Evolutionary conservation across 2,888 invertebrate species (phyloP).

Genomic region (Argynnis bischoffii): DNA sequence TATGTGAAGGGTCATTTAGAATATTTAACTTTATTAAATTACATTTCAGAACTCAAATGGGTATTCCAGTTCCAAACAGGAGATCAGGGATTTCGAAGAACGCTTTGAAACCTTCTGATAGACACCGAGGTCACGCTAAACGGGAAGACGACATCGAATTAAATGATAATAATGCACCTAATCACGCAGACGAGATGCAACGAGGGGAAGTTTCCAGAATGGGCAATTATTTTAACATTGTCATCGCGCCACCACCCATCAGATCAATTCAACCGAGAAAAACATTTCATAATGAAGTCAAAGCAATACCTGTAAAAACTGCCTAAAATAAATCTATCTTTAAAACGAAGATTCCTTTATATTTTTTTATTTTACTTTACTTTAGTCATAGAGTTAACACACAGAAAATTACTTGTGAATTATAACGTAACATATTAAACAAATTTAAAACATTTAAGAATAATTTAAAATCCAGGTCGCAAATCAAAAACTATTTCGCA

Average conservation of each 20-base stretch:
- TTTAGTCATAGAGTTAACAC: no score
- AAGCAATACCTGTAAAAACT: constrained; percentile 51
- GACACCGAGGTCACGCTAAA: constrained; percentile 47
- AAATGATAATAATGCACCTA: constrained; percentile 49
- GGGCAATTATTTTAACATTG: constrained; percentile 78
- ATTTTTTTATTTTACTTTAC: no score
- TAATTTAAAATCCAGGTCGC: no score
- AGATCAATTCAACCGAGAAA: constrained; percentile 72
- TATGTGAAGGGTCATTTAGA: no score
- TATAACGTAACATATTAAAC: no score
- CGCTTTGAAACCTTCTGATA: constrained; percentile 7
- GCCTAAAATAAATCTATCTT: constrained; percentile 33
- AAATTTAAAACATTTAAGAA: no score
- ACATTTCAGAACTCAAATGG: constrained; percentile 71
- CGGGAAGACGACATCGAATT: constrained; percentile 53
- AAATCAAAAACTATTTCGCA: no score
- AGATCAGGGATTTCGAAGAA: constrained; percentile 45
- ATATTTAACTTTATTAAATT: neutral
- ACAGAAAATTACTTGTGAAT: no score
- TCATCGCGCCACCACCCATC: constrained; percentile 75
- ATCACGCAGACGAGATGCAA: constrained; percentile 55
- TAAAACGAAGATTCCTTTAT: no score
- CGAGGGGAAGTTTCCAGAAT: constrained; percentile 68
- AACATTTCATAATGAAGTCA: constrained; percentile 54
- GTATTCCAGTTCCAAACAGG: constrained; percentile 70